phyloP scores from a whole-genome alignment of 2,113 vertebrate genomes.

The Zosterops japonicus region DNA sequence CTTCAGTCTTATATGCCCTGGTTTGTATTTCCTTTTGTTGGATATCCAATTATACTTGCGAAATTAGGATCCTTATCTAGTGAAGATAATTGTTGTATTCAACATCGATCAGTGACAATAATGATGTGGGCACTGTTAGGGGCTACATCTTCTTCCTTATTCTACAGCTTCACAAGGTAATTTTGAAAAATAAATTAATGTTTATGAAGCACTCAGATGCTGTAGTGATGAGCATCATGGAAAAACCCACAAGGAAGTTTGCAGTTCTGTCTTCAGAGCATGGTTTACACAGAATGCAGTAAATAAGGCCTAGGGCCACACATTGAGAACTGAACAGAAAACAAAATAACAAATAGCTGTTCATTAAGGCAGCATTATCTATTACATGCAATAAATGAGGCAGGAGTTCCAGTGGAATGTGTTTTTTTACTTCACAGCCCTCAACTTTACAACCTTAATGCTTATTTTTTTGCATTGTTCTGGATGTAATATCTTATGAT shows the following conservation, averaged over 20 bases:
- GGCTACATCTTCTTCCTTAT: not conserved
- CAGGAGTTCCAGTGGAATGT: not conserved
- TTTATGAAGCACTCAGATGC: not conserved
- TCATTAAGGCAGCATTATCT: constrained; percentile 30
- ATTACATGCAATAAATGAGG: not conserved
- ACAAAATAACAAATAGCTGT: constrained; percentile 36
- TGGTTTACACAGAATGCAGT: constrained; percentile 15
- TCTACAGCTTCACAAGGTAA: constrained; percentile 37
- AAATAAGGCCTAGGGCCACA: constrained; percentile 36
- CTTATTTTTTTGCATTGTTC: not conserved
- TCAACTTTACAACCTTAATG: not conserved
- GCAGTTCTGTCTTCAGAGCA: constrained; percentile 7
- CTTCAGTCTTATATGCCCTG: not conserved
- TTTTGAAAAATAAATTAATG: constrained; percentile 41
- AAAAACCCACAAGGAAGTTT: constrained; percentile 15
- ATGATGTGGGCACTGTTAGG: not conserved
- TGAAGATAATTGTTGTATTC: constrained; percentile 54
- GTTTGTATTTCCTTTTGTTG: constrained; percentile 11
- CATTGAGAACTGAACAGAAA: not conserved
- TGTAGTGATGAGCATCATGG: not conserved
- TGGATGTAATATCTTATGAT: not conserved
- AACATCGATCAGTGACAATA: constrained; percentile 29
- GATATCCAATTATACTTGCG: constrained; percentile 41
- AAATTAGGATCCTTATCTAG: constrained; percentile 63
- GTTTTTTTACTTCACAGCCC: not conserved